Evolutionary conservation across 2,797 vertebrate genomes (phyloP).

Genomic region (Pseudotriccus pelzelni): DNA sequence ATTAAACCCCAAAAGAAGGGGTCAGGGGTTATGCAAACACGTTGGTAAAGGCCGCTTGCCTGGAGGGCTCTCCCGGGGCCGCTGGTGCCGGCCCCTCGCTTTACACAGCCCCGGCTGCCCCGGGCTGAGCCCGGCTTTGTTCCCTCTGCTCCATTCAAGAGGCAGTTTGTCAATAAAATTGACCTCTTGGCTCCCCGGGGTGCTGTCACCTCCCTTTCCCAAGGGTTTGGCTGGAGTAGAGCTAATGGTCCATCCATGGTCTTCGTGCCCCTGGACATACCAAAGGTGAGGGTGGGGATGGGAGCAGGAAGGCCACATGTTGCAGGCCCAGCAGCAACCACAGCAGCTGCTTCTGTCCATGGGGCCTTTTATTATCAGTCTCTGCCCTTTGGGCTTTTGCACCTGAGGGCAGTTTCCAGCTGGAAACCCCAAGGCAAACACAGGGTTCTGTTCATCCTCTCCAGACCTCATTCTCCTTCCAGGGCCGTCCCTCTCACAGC

Average conservation of each 20-base stretch:
- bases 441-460: fast-evolving
- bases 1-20: slow-evolving; percentile 52
- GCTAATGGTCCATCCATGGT: fast-evolving
- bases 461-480: neutral
- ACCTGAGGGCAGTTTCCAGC: neutral
- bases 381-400: neutral
- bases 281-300: neutral
- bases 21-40: slow-evolving; percentile 66
- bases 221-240: fast-evolving
- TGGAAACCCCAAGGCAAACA: fast-evolving
- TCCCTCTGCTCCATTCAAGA: neutral
- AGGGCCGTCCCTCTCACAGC: fast-evolving
- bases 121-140: slow-evolving; percentile 34
- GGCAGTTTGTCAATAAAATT: slow-evolving; percentile 57
- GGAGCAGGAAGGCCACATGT: neutral
- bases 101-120: slow-evolving; percentile 16
- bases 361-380: neutral
- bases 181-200: neutral
- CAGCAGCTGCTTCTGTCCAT: fast-evolving
- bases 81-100: slow-evolving; percentile 29
- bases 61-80: slow-evolving; percentile 16
- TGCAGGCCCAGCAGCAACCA: neutral
- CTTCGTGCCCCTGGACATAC: fast-evolving
- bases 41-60: slow-evolving; percentile 53
- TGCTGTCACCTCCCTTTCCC: neutral